Evolutionary conservation across 2,888 invertebrate species (phyloP), one percentile per base, ranked within the genome.

Genomic region (Lycaena phlaeas): DNA sequence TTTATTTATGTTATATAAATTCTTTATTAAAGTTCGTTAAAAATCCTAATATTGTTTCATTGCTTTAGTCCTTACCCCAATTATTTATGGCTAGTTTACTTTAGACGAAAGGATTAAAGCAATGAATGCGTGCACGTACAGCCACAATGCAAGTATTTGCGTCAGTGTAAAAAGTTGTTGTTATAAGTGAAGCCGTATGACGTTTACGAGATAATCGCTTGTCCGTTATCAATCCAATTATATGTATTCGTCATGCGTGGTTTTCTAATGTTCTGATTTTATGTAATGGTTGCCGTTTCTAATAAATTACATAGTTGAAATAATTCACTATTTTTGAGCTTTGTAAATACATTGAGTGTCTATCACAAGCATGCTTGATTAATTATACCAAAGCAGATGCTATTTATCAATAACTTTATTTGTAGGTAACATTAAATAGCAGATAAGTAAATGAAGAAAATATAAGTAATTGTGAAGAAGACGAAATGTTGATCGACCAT

Each of bases 1-100:
- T 29, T 14, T 14, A 12, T 30, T 3, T 4, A 17, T 31, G 31
- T 31, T 34, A 26, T 22, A 11, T 18, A 12, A 2, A 27, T 34
- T 22, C 14, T 38, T 38, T 14, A 40, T 40, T 40, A 40, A 40
- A 40, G 5, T 17, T 30, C 6, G 17, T 17, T n/a, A 27, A 40
- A 26, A 11, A 34, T 11, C 12, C 7, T 12, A 47, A 53, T 43
- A 52, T 74, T 51, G 81, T 82, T 82, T 82, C 82, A 82, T 82
- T 82, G 82, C 81, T 82, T 81, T 81, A 73, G 70, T 73, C 76
- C 77, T 62, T 52, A 47, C 65, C 75, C 61, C 57, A 46, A 31
- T 40, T 36, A 31, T 29, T 42, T 43, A 39, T 36, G 11, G 14
- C 22, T 38, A 28, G 27, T 43, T 40, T 27, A 25, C 28, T 17